Conservation (phyloP, 2,113 vertebrate species). For the Leptobrachium ailaonicum region DNA sequence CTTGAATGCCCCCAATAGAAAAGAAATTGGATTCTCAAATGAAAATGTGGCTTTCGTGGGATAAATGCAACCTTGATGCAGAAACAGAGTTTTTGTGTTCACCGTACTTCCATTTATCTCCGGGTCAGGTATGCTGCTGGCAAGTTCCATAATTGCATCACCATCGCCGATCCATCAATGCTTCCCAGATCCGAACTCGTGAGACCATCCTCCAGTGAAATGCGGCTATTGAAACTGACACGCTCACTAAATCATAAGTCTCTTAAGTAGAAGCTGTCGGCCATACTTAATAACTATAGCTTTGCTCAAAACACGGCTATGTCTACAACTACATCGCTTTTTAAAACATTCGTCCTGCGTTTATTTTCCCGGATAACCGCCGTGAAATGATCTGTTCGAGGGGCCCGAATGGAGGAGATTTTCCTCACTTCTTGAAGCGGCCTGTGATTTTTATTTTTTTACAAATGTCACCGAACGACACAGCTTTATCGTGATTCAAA, state of each 20-base stretch:
- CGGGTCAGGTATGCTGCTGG: constrained; percentile 33
- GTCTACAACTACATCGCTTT: constrained; percentile 17
- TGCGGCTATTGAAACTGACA: constrained; percentile 34
- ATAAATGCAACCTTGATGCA: constrained; percentile 27
- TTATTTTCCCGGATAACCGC: constrained; percentile 9
- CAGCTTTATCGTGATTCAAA: constrained; percentile 4
- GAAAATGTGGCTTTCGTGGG: constrained; percentile 6
- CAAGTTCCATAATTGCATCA: constrained; percentile 47
- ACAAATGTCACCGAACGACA: constrained; percentile 5
- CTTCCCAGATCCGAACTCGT: constrained; percentile 22
- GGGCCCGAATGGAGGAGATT: neutral
- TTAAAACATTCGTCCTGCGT: constrained; percentile 10
- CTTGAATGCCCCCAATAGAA: constrained; percentile 22
- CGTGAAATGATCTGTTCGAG: neutral
- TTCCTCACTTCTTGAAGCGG: neutral
- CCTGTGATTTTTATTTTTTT: neutral
- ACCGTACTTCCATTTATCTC: constrained; percentile 23
- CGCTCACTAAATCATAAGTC: constrained; percentile 42
- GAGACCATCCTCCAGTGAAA: constrained; percentile 9
- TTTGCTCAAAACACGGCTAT: constrained; percentile 30
- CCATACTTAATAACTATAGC: constrained; percentile 41
- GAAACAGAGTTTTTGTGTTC: neutral
- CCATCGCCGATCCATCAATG: constrained; percentile 31
- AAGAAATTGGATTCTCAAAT: constrained; percentile 22
- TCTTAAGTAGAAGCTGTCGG: constrained; percentile 40